Conservation (phyloP, 1,140 invertebrate species). For the Manduca sexta region DNA sequence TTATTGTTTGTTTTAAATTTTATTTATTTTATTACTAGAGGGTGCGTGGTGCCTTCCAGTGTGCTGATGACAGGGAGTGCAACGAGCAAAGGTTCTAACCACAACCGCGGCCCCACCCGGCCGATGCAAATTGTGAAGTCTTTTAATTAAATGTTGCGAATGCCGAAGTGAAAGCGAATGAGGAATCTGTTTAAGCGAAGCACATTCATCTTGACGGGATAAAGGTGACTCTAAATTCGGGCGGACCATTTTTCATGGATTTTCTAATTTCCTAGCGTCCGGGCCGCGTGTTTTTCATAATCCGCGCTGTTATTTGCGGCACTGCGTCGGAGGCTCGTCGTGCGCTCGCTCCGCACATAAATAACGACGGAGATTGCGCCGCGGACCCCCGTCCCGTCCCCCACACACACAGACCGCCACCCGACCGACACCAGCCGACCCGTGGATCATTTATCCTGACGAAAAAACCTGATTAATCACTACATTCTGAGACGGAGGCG, state of each 20-base stretch:
- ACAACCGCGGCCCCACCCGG: no score
- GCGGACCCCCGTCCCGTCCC: no score
- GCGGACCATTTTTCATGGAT: constrained; percentile 3
- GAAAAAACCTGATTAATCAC: constrained; percentile 50
- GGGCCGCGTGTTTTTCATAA: neutral
- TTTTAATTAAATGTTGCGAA: no score
- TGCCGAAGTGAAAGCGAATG: neutral
- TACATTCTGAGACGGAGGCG: constrained; percentile 41
- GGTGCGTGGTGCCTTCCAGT: no score
- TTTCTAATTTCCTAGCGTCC: constrained; percentile 7
- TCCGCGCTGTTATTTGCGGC: constrained; percentile 18
- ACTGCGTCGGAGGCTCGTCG: constrained; percentile 14
- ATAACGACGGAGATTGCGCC: no score
- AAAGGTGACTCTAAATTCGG: neutral
- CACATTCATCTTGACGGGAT: neutral
- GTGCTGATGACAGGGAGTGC: no score
- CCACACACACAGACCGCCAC: no score
- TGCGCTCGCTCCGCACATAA: neutral
- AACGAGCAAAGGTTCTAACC: no score
- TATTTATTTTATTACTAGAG: no score
- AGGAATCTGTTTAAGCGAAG: neutral
- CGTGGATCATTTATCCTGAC: constrained; percentile 33
- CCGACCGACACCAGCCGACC: constrained; percentile 7
- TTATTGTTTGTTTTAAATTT: no score
- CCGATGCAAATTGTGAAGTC: no score